Base-by-base conservation (phyloP, 1,140 invertebrate genomes). In the Plectrocnemia conspersa region DNA sequence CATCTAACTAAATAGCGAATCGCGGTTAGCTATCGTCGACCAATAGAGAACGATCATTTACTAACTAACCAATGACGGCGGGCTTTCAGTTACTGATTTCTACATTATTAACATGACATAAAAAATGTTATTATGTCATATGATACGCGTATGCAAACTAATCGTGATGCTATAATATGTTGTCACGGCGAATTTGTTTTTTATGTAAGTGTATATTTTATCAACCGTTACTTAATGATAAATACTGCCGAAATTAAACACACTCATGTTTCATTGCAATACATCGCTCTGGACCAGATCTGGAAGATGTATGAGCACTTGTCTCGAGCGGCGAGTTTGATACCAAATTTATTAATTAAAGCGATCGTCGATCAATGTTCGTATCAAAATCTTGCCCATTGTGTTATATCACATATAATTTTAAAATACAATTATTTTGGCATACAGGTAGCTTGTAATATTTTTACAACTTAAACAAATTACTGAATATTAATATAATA, bases 341-440 rank as follows among this genome's bases (percentile, higher is more conserved):
- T 38, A 35, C 47, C 47, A 32, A 49, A 49, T 49, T 49, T 49
- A 49, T 49, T 49, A 49, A 49, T 49, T 49, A 49, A 49, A 19
- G 16, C 27, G 23, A 49, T 21, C 47, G 35, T 49, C 47, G 16
- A 35, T 49, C 47, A 49, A 3, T 49, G 13, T 32, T 2, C 16
- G 16, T 25, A 13, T 18, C 29, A 22, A 32, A 13, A 49, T 15
- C 15, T 16, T 23, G 21, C 32, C 24, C 15, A 29, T 32, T n/a
- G n/a, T n/a, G n/a, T n/a, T n/a, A n/a, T n/a, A n/a, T n/a, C n/a
- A n/a, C n/a, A n/a, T n/a, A n/a, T n/a, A n/a, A n/a, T n/a, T n/a
- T n/a, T n/a, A n/a, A n/a, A n/a, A n/a, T n/a, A n/a, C n/a, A n/a
- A n/a, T n/a, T n/a, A n/a, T n/a, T n/a, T n/a, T n/a, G n/a, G n/a